Conservation (phyloP, 2,113 vertebrate genomes). For the Salvelinus fontinalis region DNA sequence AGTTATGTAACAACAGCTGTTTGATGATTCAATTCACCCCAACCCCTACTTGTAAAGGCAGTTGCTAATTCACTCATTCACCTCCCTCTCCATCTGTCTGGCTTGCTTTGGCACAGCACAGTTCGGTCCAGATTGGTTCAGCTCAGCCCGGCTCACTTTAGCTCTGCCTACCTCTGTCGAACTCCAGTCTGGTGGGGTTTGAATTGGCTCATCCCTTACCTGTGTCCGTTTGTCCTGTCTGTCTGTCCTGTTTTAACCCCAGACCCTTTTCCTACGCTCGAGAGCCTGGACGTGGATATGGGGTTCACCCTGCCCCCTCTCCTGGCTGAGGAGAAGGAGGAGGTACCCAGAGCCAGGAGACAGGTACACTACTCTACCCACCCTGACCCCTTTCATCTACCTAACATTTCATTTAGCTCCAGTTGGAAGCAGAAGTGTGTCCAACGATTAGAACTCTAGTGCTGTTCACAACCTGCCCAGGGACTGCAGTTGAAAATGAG, state of each 20-base stretch:
- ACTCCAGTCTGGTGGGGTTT: not conserved
- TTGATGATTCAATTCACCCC: too few species aligned
- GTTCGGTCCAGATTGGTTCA: too few species aligned
- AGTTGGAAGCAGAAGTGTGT: constrained; percentile 1
- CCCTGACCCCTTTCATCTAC: not conserved
- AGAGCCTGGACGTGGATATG: constrained; percentile 85
- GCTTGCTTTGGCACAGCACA: not conserved
- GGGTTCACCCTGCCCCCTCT: constrained; percentile 84
- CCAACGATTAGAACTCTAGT: constrained; percentile 43
- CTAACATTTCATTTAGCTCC: not conserved
- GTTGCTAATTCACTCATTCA: too few species aligned
- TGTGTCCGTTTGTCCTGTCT: constrained; percentile 5
- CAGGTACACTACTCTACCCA: constrained; percentile 72
- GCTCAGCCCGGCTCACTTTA: not conserved
- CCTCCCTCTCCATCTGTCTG: too few species aligned
- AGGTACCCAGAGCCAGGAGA: constrained; percentile 81
- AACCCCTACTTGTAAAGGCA: too few species aligned
- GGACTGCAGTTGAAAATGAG: too few species aligned
- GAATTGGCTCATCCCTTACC: not conserved
- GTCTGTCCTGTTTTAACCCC: constrained; percentile 23
- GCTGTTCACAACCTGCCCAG: constrained; percentile 52
- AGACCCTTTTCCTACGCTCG: constrained; percentile 72
- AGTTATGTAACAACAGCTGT: too few species aligned
- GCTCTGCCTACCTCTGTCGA: not conserved
- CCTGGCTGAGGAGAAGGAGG: constrained; percentile 83